phyloP scores from a whole-genome alignment of 2,113 vertebrate genomes.

The Hyperopisus bebe region DNA sequence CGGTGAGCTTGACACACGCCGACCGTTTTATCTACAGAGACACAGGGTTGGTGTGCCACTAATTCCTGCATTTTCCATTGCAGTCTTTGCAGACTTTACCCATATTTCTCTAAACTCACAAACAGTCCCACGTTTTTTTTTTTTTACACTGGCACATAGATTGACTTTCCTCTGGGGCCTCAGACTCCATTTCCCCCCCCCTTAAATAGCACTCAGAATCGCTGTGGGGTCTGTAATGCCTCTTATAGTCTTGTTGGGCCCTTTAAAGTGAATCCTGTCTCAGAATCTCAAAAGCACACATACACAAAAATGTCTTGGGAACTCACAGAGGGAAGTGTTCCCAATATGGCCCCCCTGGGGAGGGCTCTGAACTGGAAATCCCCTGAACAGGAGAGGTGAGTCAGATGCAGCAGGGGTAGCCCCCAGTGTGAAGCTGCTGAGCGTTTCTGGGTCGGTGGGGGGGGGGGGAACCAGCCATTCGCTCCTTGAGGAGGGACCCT shows the following conservation, averaged over 20 bases:
- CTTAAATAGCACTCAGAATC: not conserved
- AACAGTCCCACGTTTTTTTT: not conserved
- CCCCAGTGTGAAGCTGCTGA: not conserved
- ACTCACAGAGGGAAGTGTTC: not conserved
- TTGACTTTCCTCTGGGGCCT: not conserved
- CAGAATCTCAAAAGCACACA: not conserved
- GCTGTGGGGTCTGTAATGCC: not conserved
- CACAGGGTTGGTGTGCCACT: not conserved
- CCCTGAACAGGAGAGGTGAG: constrained; percentile 2
- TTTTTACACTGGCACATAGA: not conserved
- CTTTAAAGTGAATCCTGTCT: not conserved
- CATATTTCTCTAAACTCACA: not conserved
- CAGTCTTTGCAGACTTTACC: not conserved
- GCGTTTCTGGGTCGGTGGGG: not conserved
- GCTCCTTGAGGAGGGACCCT: not conserved
- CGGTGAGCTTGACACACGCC: constrained; percentile 63
- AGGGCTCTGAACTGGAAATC: not conserved
- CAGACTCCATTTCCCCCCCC: not conserved
- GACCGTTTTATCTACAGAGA: not conserved
- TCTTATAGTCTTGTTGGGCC: not conserved
- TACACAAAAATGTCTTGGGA: not conserved
- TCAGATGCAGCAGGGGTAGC: not conserved
- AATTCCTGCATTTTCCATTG: not conserved
- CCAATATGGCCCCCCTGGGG: not conserved
- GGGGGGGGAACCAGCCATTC: not conserved